Conservation (phyloP, 2,113 vertebrate genomes). For the Halcyon malimbica region DNA sequence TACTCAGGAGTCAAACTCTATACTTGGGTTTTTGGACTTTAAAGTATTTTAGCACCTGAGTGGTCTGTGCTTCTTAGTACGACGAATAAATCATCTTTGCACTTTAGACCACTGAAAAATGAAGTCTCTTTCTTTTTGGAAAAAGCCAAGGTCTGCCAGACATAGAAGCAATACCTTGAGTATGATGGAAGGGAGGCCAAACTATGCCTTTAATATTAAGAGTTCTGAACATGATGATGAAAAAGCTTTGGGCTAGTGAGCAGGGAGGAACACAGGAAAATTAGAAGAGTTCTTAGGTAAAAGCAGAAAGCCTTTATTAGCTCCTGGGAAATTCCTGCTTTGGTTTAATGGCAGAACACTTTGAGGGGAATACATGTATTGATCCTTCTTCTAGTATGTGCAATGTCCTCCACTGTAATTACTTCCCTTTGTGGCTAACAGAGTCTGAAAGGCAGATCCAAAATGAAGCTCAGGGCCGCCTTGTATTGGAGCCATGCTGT, state of each 20-base stretch:
- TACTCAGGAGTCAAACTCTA: neutral
- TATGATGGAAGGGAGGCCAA: neutral
- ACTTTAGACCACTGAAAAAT: conserved; percentile 2
- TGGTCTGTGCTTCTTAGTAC: neutral
- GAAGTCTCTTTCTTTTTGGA: neutral
- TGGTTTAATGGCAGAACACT: conserved; percentile 21
- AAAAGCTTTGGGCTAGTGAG: neutral
- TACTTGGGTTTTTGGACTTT: neutral
- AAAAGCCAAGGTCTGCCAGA: neutral
- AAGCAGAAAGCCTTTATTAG: neutral
- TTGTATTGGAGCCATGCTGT: neutral
- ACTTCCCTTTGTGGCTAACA: conserved; percentile 23
- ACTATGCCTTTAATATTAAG: neutral
- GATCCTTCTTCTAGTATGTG: conserved; percentile 11
- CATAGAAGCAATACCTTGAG: neutral
- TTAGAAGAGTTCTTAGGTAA: conserved; percentile 4
- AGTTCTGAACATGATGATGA: neutral
- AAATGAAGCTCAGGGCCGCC: neutral
- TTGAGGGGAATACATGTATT: neutral
- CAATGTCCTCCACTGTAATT: conserved; percentile 42
- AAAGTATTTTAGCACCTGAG: neutral
- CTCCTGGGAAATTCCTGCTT: neutral
- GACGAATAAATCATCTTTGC: neutral
- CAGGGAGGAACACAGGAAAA: conserved; percentile 6
- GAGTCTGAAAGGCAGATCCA: conserved; percentile 25